Conservation (phyloP, 2,113 vertebrate genomes). For the Pionites leucogaster region DNA sequence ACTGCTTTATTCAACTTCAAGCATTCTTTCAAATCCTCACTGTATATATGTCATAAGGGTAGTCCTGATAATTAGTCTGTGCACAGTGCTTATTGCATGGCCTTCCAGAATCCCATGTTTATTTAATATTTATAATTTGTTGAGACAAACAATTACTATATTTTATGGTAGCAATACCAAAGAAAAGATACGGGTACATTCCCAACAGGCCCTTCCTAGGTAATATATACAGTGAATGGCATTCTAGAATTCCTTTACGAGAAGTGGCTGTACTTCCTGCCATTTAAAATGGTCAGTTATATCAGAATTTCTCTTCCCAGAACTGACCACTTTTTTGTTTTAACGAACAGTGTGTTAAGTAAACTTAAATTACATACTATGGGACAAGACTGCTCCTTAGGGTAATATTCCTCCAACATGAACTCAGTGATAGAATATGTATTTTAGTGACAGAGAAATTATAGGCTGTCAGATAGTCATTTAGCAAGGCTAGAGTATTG, state of each 20-base stretch:
- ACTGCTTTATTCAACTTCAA: not conserved
- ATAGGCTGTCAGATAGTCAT: constrained; percentile 46
- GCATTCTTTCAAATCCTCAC: not conserved
- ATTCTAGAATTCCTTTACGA: not conserved
- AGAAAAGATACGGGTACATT: not conserved
- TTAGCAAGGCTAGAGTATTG: constrained; percentile 33
- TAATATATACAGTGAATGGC: not conserved
- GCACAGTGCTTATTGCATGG: not conserved
- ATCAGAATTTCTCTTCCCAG: not conserved
- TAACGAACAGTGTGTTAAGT: not conserved
- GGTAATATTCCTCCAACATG: constrained; percentile 20
- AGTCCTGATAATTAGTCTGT: not conserved
- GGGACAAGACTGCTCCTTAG: not conserved
- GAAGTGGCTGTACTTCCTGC: not conserved
- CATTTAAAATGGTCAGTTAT: not conserved
- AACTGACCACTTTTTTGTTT: not conserved
- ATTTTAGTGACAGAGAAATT: constrained; percentile 64
- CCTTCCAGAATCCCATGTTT: not conserved
- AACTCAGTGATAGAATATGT: constrained; percentile 42
- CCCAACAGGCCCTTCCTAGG: not conserved
- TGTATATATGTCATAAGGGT: not conserved
- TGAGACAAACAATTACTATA: not conserved
- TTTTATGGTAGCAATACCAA: not conserved
- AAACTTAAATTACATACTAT: constrained; percentile 4
- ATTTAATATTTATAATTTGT: not conserved